Evolutionary conservation across 2,113 vertebrate genomes (phyloP).

Genomic region (Cynocephalus volans): DNA sequence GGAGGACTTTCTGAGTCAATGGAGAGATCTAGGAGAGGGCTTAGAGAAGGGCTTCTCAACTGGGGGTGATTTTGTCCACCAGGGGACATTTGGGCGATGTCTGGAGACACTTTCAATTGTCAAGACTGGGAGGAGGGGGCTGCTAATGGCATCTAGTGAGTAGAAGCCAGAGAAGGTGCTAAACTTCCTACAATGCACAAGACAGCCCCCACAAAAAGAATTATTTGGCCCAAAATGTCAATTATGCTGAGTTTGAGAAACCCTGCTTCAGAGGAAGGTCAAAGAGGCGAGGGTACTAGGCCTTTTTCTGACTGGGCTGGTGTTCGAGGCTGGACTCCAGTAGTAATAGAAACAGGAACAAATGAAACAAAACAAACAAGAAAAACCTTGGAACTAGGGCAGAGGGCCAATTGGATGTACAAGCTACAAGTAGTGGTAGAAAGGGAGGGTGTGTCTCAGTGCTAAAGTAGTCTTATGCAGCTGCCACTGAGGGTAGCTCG

Average conservation of each 20-base stretch:
- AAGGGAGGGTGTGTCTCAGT: not conserved
- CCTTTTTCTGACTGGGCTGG: not conserved
- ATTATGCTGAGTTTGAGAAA: not conserved
- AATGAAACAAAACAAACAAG: not conserved
- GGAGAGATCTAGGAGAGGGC: not conserved
- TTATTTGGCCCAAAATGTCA: not conserved
- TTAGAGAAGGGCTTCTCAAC: not conserved
- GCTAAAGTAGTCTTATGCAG: not conserved
- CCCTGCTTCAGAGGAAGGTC: not conserved
- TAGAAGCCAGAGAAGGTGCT: not conserved
- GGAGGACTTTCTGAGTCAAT: not conserved
- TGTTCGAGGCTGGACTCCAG: not conserved
- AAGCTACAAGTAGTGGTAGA: not conserved
- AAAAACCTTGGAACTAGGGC: not conserved
- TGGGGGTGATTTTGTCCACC: not conserved
- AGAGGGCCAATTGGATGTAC: not conserved
- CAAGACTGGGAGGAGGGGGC: not conserved
- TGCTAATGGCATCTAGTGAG: not conserved
- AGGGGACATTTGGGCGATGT: not conserved
- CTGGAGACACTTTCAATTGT: not conserved
- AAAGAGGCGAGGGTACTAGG: not conserved
- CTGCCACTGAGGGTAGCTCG: not conserved
- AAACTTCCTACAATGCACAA: not conserved
- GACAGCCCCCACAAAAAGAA: not conserved
- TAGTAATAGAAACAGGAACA: not conserved